phyloP scores from a whole-genome alignment of 1,140 invertebrate genomes.

The Brachionus asplanchnoidis region DNA sequence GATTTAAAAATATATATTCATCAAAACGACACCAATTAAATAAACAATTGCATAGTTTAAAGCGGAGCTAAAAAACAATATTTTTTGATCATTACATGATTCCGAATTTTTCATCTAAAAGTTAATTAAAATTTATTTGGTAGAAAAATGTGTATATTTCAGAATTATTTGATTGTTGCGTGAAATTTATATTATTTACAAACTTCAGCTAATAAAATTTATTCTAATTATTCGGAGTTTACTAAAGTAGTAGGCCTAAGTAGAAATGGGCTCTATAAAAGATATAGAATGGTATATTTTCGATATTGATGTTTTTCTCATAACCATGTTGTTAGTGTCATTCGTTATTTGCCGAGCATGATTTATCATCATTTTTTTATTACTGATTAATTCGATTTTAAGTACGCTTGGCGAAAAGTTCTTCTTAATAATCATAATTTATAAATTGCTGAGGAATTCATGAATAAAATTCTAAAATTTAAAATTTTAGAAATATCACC shows the following conservation, averaged over 20 bases:
- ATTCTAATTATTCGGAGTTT: neutral
- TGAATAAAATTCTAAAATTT: neutral
- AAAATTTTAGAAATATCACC: neutral
- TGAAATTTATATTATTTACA: neutral
- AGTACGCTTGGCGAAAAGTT: neutral
- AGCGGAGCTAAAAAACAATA: neutral
- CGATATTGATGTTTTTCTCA: too few relatives aligned
- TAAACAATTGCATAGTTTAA: neutral
- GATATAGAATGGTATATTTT: too few relatives aligned
- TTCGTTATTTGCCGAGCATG: neutral
- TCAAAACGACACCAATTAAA: neutral
- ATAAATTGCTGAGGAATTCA: neutral
- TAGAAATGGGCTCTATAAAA: too few relatives aligned
- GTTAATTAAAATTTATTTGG: neutral
- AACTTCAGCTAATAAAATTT: neutral
- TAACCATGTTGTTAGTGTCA: neutral
- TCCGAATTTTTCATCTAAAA: neutral
- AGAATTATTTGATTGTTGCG: neutral
- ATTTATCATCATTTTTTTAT: neutral
- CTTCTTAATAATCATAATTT: neutral
- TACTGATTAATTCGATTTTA: neutral
- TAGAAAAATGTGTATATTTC: neutral
- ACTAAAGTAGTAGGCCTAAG: too few relatives aligned
- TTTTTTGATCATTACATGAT: neutral
- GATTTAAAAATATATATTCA: neutral